phyloP scores from a whole-genome alignment of 2,888 invertebrate genomes.

The Ectemnius cavifrons region DNA sequence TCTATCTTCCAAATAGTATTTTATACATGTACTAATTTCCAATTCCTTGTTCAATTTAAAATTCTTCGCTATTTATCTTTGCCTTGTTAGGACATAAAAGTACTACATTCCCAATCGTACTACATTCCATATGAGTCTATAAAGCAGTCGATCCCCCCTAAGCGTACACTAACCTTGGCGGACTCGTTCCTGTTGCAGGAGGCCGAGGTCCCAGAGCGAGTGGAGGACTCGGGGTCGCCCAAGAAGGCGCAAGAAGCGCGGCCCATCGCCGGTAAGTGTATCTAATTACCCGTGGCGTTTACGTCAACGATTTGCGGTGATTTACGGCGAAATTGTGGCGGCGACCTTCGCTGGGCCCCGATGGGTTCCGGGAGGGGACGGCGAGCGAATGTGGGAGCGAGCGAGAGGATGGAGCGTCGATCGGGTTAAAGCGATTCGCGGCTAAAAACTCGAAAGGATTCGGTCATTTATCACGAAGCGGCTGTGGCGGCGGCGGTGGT shows the following conservation, averaged over 20 bases:
- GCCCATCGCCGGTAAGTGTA: slow-evolving; percentile 72
- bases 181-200: slow-evolving; percentile 49
- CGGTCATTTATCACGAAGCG: slow-evolving; percentile 75
- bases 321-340: slow-evolving; percentile 76
- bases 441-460: slow-evolving; percentile 70
- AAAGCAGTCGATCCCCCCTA: no score
- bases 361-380: slow-evolving; percentile 33
- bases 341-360: slow-evolving; percentile 69
- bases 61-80: no score
- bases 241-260: slow-evolving; percentile 62
- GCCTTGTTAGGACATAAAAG: no score
- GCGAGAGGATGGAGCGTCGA: slow-evolving; percentile 33
- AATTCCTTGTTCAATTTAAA: no score
- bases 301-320: slow-evolving; percentile 77
- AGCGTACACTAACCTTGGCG: background rate
- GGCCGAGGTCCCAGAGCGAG: slow-evolving; percentile 50
- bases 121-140: no score
- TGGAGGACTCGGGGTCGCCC: slow-evolving; percentile 45
- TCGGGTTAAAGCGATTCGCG: slow-evolving; percentile 56
- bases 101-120: no score
- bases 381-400: slow-evolving; percentile 14
- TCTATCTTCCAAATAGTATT: no score
- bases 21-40: no score
- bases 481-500: slow-evolving; percentile 34
- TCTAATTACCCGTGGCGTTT: slow-evolving; percentile 76